phyloP scores from a whole-genome alignment of 2,888 invertebrate species.

The Gymnoscelis rufifasciata region DNA sequence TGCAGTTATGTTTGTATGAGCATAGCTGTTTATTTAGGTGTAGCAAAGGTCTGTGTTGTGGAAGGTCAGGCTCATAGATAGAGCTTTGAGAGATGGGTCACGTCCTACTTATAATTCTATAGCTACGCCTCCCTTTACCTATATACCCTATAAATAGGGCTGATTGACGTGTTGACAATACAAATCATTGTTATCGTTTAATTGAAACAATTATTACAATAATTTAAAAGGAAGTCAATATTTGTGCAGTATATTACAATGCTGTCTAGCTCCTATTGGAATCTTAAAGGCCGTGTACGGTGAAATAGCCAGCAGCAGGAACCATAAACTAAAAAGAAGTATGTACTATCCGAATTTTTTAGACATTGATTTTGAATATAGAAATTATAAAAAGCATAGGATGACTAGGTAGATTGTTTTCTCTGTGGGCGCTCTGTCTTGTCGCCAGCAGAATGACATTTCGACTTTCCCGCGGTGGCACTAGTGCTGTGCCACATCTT shows the following conservation, averaged over 20 bases:
- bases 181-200: not conserved
- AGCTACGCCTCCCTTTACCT: too few relatives aligned
- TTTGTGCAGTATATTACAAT: too few relatives aligned
- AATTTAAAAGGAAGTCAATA: too few relatives aligned
- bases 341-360: too few relatives aligned
- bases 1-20: constrained; percentile 35
- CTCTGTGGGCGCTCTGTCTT: constrained; percentile 12
- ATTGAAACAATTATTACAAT: too few relatives aligned
- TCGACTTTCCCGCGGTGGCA: constrained; percentile 40
- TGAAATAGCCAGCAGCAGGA: too few relatives aligned
- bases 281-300: too few relatives aligned
- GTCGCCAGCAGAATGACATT: constrained; percentile 36
- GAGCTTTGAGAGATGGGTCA: constrained; percentile 28
- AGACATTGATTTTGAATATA: too few relatives aligned
- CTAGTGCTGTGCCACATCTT: constrained; percentile 41
- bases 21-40: constrained; percentile 54
- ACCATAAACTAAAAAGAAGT: too few relatives aligned
- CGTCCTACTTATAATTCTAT: constrained; percentile 2
- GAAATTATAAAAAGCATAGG: too few relatives aligned
- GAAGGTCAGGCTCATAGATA: constrained; percentile 61
- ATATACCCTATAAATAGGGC: too few relatives aligned
- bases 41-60: constrained; percentile 50
- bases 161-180: not conserved
- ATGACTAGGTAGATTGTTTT: constrained; percentile 9
- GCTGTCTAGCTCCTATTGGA: too few relatives aligned